phyloP scores from a whole-genome alignment of 2,797 vertebrate species.

The Cyclura pinguis region DNA sequence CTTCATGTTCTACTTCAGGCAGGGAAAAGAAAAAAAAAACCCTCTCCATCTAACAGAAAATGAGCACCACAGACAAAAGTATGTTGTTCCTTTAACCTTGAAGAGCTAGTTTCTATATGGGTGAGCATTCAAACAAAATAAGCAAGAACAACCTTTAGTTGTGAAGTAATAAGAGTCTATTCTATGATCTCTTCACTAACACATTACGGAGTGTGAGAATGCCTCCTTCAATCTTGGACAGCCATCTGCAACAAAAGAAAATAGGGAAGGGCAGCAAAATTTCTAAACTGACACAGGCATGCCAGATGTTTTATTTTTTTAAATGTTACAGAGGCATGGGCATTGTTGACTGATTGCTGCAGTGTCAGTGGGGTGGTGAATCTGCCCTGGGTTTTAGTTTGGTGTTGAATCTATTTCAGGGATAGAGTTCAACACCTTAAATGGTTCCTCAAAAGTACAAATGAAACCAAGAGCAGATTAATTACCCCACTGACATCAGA shows the following conservation, averaged over 20 bases:
- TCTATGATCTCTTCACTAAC: background rate
- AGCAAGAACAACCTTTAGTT: background rate
- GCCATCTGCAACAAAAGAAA: background rate
- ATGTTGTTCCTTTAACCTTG: background rate
- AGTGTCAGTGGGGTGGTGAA: too few species aligned
- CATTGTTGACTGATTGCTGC: background rate
- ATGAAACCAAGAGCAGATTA: too few species aligned
- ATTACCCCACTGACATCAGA: too few species aligned
- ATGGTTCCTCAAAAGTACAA: too few species aligned
- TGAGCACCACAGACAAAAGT: background rate
- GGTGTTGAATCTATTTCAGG: too few species aligned
- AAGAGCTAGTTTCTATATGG: background rate
- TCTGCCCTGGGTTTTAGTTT: too few species aligned
- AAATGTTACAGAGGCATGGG: background rate
- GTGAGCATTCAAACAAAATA: background rate
- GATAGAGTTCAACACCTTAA: too few species aligned
- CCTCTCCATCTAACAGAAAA: background rate
- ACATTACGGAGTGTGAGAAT: background rate
- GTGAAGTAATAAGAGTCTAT: background rate
- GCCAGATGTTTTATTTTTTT: too few species aligned
- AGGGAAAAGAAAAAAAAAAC: background rate
- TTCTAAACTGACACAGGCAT: background rate
- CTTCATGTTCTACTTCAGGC: background rate
- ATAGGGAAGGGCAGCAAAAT: background rate
- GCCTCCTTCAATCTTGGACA: background rate